phyloP scores from a whole-genome alignment of 2,113 vertebrate genomes.

The Aramus guarauna region DNA sequence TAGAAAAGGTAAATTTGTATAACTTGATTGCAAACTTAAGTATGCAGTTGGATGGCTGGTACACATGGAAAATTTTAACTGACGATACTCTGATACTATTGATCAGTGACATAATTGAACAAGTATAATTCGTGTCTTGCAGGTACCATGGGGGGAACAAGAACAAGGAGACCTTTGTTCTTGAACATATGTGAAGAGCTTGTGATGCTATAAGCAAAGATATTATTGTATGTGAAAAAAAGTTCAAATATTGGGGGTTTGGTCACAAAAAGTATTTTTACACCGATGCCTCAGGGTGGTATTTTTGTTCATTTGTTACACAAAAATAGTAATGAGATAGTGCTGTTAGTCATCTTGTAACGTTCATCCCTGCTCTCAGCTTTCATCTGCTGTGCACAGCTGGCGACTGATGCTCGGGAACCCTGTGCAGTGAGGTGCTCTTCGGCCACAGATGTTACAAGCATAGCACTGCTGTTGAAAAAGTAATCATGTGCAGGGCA shows the following conservation, averaged over 20 bases:
- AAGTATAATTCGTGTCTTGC: neutral
- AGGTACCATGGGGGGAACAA: neutral
- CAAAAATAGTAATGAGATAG: accelerated
- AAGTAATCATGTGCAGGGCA: neutral
- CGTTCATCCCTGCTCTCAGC: neutral
- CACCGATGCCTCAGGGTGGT: neutral
- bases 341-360: neutral
- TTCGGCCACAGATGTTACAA: neutral
- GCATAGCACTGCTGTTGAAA: neutral
- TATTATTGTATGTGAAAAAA: neutral
- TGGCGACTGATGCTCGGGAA: neutral
- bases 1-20: neutral
- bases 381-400: neutral
- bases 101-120: neutral
- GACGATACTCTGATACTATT: neutral
- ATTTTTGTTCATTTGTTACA: neutral
- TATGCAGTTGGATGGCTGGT: neutral
- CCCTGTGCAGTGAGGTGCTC: neutral
- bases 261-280: neutral
- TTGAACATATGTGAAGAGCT: neutral
- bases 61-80: neutral
- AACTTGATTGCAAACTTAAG: neutral
- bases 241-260: neutral
- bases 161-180: neutral
- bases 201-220: neutral